A percentile compares a stretch with the other conserved stretches of the same genome.
Conservation (phyloP, 2,113 vertebrate genomes). For the Candoia aspera region DNA sequence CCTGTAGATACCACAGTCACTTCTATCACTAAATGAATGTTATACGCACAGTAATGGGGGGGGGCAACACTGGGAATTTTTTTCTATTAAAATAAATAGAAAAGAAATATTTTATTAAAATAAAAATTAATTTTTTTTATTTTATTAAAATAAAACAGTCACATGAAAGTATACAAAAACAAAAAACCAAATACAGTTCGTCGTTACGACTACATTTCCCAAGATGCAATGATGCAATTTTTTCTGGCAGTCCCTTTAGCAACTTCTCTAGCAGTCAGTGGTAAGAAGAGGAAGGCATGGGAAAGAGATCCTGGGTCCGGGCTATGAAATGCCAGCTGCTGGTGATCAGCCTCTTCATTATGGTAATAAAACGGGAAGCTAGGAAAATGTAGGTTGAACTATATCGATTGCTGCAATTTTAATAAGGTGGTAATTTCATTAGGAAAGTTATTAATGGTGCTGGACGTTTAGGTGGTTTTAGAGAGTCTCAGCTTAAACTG, state of each 20-base stretch:
- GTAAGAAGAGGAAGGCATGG: conserved; percentile 40
- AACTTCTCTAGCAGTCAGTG: conserved; percentile 36
- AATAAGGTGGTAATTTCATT: conserved; percentile 44
- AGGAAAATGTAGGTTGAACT: neutral
- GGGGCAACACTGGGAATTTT: neutral
- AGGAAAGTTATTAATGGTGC: neutral
- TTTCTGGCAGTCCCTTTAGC: conserved; percentile 54
- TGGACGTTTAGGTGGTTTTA: neutral
- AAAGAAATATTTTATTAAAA: too few species aligned
- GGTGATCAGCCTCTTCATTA: conserved; percentile 65
- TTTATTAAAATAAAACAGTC: neutral
- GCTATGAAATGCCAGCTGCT: conserved; percentile 69
- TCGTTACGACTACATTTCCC: conserved; percentile 62
- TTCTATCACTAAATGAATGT: neutral
- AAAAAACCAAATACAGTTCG: neutral
- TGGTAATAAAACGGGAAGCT: conserved; percentile 57
- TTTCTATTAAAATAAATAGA: too few species aligned
- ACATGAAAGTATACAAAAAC: neutral
- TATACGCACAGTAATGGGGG: neutral
- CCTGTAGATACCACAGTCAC: neutral
- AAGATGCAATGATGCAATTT: conserved; percentile 49
- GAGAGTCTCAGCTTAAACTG: conserved; percentile 38
- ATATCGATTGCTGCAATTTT: neutral
- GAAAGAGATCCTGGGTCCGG: conserved; percentile 50
- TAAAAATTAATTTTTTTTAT: too few species aligned